These are phyloP conservation scores for Cephalophus harveyi DNA, from an alignment of 2,113 vertebrate species.

Conservation along the genomic window DNA sequence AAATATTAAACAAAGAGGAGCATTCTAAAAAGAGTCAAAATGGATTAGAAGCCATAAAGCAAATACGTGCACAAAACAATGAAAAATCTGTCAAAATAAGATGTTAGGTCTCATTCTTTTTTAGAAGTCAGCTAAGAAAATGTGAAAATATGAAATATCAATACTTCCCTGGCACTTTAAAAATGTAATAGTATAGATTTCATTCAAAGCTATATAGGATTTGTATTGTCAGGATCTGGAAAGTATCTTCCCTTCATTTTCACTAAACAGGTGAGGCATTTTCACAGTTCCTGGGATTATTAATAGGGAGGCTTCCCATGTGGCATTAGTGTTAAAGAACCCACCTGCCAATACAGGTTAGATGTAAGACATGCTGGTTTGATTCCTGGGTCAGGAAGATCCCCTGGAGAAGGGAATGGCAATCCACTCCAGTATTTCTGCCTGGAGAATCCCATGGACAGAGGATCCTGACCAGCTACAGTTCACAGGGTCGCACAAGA, in stretches of 20 bases:
- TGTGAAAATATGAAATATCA: neutral
- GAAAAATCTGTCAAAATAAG: neutral
- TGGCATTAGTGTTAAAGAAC: neutral
- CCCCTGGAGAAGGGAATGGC: neutral
- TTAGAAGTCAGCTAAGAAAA: neutral
- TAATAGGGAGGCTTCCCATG: neutral
- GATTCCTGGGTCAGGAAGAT: neutral
- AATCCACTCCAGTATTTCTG: neutral
- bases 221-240: neutral
- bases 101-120: neutral
- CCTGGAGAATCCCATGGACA: neutral
- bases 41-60: neutral
- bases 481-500: neutral
- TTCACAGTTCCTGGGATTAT: neutral
- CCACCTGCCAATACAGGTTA: neutral
- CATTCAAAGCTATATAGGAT: neutral
- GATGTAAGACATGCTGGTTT: fast-evolving
- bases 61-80: neutral
- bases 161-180: neutral
- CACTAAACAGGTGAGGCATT: neutral
- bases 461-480: neutral
- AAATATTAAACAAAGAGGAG: neutral
- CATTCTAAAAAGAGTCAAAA: neutral
- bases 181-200: neutral
- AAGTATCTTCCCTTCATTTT: neutral